Evolutionary conservation across 2,113 vertebrate species (phyloP).

Genomic region (Orthonyx spaldingii): DNA sequence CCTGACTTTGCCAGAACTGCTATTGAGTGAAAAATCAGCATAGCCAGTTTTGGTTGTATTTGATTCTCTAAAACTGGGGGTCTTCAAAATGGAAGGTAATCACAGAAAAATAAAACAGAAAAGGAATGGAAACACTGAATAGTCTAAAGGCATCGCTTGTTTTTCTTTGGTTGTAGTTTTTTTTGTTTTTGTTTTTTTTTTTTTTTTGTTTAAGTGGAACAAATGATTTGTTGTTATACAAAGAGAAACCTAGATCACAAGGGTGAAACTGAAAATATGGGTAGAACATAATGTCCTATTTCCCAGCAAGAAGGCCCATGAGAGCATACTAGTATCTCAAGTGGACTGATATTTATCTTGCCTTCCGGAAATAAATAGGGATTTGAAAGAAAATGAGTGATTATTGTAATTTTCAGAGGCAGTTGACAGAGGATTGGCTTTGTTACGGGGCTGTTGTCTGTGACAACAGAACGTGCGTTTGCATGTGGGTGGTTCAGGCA

Average conservation of each 20-base stretch:
- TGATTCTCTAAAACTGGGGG: not conserved
- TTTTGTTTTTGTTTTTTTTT: not conserved
- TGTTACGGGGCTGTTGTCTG: not conserved
- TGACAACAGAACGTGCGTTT: not conserved
- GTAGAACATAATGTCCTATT: not conserved
- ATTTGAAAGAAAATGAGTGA: not conserved
- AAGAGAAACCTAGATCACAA: not conserved
- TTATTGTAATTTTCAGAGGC: not conserved
- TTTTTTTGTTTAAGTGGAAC: not conserved
- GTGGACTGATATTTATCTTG: not conserved
- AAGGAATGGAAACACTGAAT: not conserved
- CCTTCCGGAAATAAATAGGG: not conserved
- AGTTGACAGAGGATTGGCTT: not conserved
- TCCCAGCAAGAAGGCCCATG: not conserved
- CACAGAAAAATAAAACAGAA: not conserved
- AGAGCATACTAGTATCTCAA: not conserved
- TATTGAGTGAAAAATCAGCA: not conserved
- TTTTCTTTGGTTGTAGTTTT: not conserved
- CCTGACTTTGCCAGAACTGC: not conserved
- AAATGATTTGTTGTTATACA: not conserved
- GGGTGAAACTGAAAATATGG: not conserved
- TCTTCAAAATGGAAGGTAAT: not conserved
- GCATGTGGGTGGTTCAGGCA: rapidly evolving
- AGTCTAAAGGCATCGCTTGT: not conserved
- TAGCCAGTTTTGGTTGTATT: not conserved